Evolutionary conservation across 2,797 vertebrate genomes (phyloP), one percentile per base, ranked within the genome.

Genomic region (Epinephelus coioides): DNA sequence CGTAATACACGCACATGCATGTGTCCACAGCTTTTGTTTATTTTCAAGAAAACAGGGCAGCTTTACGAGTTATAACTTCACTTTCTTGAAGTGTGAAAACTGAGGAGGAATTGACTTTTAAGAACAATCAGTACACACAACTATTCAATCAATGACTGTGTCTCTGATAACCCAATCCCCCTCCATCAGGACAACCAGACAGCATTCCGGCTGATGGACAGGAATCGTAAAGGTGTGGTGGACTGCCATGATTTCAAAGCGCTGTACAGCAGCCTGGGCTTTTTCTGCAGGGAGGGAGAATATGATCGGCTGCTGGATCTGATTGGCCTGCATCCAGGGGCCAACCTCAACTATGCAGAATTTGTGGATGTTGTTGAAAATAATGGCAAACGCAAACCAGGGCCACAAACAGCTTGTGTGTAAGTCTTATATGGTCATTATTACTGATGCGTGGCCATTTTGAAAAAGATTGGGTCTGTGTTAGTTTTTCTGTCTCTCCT

Each of bases 171-270:
- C 17, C 3, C 27, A 11, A 40, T 69, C 38, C 69, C 25, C 60
- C 57, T 30, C 59, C 71, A 50, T 73, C 60, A 96, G 96, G 90
- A 95, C 84, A 75, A 88, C 47, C 94, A 93, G 76, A 80, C 94
- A 2, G 95, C 93, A 14, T 96, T 96, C 89, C 89, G 71, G 60
- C 82, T 93, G 81, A 90, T 91, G 86, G 95, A 96, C 90, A 87
- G 76, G 2, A 94, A 95, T 80, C 82, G 69, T 30, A 94, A 95
- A 0, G 90, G 95, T 21, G 25, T 94, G 21, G 43, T 96, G 30
- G 89, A 76, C 80, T 86, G 83, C 85, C 81, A 43, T 17, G 94
- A 95, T 75, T 90, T 97, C 12, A 90, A 71, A 59, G 60, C 46
- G 0, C 75, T 96, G 69, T 90, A 94, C 44, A 69, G 82, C 44